Evolutionary conservation across 2,797 vertebrate species (phyloP).

Genomic region (Malacoctenus gilli): DNA sequence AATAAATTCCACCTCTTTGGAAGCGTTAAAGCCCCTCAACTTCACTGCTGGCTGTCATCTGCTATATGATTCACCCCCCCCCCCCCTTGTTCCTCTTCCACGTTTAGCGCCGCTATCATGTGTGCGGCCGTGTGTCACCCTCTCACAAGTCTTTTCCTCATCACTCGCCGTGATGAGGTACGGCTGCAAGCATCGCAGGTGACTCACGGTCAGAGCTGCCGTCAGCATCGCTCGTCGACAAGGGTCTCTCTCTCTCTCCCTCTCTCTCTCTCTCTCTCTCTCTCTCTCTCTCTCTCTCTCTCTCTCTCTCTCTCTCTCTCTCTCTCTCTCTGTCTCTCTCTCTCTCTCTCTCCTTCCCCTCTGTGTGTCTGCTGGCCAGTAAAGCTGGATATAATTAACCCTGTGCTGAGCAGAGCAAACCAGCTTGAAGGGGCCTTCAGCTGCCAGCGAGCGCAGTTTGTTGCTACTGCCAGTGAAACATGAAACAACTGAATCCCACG

Average conservation of each 20-base stretch:
- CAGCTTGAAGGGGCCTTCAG: constrained; percentile 35
- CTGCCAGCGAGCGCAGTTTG: constrained; percentile 39
- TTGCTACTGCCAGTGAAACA: constrained; percentile 44
- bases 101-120: constrained; percentile 55
- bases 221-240: constrained; percentile 54
- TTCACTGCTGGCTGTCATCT: constrained; percentile 12
- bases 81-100: constrained; percentile 46
- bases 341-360: too few relatives aligned
- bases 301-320: too few relatives aligned
- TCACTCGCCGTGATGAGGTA: constrained; percentile 47
- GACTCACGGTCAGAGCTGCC: constrained; percentile 61
- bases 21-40: constrained; percentile 11
- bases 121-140: constrained; percentile 58
- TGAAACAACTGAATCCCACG: constrained; percentile 29
- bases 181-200: constrained; percentile 49
- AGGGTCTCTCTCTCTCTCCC: constrained; percentile 39
- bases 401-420: constrained; percentile 38
- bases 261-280: too few relatives aligned
- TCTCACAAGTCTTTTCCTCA: constrained; percentile 65
- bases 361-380: constrained; percentile 16
- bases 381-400: constrained; percentile 60
- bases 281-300: too few relatives aligned
- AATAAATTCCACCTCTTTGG: constrained; percentile 34
- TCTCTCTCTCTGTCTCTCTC: too few relatives aligned
- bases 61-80: constrained; percentile 50